phyloP scores from a whole-genome alignment of 2,888 invertebrate species.

The Boloria selene region DNA sequence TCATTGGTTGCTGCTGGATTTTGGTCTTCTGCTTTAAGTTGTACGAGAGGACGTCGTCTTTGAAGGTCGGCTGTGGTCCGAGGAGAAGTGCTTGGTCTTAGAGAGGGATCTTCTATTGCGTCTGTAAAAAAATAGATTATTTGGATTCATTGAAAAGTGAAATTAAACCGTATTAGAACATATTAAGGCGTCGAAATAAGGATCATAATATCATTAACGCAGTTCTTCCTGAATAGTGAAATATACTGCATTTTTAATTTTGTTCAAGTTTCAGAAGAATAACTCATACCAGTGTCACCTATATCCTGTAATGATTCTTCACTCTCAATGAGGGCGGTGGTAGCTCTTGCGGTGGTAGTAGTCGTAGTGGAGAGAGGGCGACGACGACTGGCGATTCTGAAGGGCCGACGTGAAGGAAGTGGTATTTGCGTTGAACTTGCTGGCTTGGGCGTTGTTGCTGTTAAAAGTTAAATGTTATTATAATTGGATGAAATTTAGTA shows the following conservation, averaged over 20 bases:
- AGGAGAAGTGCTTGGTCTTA: constrained; percentile 49
- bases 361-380: constrained; percentile 48
- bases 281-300: constrained; percentile 60
- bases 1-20: constrained; percentile 73
- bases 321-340: constrained; percentile 51
- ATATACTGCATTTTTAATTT: too few species aligned
- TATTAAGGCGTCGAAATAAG: too few species aligned
- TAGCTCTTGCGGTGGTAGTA: constrained; percentile 48
- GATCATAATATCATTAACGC: too few species aligned
- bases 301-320: constrained; percentile 67
- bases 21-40: constrained; percentile 66
- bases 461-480: constrained; percentile 3
- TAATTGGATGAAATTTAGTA: background rate
- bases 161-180: too few species aligned
- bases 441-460: constrained; percentile 43
- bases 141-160: background rate
- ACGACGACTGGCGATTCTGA: constrained; percentile 65
- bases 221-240: too few species aligned
- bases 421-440: constrained; percentile 38
- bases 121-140: constrained; percentile 46
- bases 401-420: constrained; percentile 56
- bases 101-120: constrained; percentile 63
- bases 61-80: constrained; percentile 55
- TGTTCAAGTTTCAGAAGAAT: too few species aligned
- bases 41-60: constrained; percentile 64